These are phyloP conservation scores for Eudasyphora cyanicolor DNA, from an alignment of 2,888 invertebrate species.

Conservation along the genomic window DNA sequence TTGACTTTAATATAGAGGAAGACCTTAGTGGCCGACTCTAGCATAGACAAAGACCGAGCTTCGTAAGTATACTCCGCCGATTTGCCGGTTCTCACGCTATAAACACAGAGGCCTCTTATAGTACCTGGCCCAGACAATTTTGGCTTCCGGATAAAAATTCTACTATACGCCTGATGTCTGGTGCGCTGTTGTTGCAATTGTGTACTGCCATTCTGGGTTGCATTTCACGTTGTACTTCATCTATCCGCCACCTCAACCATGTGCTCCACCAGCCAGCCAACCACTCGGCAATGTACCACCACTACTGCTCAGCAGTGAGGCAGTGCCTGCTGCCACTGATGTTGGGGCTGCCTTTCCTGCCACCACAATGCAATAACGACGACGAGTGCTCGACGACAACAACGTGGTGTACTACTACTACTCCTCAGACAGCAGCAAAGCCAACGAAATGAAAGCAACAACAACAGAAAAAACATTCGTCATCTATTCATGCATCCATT, in stretches of 20 bases:
- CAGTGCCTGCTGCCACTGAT: conserved; percentile 11
- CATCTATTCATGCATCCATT: conserved; percentile 63
- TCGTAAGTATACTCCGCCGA: no score
- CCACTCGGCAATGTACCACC: not conserved
- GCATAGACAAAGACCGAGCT: no score
- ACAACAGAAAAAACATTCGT: conserved; percentile 45
- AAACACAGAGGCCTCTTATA: no score
- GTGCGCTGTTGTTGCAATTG: conserved; percentile 40
- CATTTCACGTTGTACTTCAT: not conserved
- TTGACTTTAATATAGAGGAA: no score
- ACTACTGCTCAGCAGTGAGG: not conserved
- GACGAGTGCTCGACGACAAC: conserved; percentile 13
- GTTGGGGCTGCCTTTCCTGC: conserved; percentile 11
- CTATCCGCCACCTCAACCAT: conserved; percentile 6
- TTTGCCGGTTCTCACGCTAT: no score
- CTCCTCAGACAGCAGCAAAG: conserved; percentile 7
- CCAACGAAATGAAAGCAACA: conserved; percentile 27
- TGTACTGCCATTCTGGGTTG: conserved; percentile 7
- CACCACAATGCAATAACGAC: not conserved
- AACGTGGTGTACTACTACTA: not conserved
- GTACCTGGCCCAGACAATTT: no score
- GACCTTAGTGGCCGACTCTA: no score
- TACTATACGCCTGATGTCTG: conserved; percentile 13
- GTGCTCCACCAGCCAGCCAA: not conserved
- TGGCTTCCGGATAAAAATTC: not conserved